A percentile compares a stretch with the other conserved stretches of the same genome.
Conservation (phyloP, 37 sponge, comb jelly and placozoan species). For the Amphimedon queenslandica region DNA sequence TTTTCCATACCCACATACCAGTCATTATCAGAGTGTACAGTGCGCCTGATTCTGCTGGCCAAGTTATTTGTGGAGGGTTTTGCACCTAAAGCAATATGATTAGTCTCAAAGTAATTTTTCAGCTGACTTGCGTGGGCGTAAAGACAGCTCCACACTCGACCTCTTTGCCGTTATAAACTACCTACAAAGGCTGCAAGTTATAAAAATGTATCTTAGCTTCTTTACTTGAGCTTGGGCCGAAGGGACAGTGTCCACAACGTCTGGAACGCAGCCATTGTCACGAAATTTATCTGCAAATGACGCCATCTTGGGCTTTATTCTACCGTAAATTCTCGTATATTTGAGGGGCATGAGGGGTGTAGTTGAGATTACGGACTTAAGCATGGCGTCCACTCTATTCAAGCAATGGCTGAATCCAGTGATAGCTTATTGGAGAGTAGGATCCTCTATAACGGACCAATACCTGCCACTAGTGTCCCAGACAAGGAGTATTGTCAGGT, state of each 20-base stretch:
- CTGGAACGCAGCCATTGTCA: slow-evolving; percentile 46
- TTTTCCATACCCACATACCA: no score
- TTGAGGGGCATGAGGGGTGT: no score
- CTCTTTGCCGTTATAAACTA: slow-evolving; percentile 8
- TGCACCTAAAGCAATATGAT: slow-evolving; percentile 36
- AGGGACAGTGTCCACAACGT: slow-evolving; percentile 59
- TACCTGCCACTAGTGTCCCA: slow-evolving; percentile 5
- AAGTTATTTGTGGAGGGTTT: slow-evolving; percentile 53
- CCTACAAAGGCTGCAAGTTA: not conserved
- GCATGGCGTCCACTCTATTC: no score
- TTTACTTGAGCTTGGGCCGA: slow-evolving; percentile 26
- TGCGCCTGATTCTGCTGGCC: slow-evolving; percentile 54
- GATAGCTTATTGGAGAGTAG: no score
- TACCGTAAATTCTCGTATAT: no score
- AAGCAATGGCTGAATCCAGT: no score
- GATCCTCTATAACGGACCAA: no score
- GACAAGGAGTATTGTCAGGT: slow-evolving; percentile 42
- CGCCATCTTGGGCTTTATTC: not conserved
- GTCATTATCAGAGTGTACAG: slow-evolving; percentile 65
- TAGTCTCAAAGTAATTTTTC: not conserved
- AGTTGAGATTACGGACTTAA: no score
- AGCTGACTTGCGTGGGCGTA: slow-evolving; percentile 64
- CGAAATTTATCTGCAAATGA: slow-evolving; percentile 15
- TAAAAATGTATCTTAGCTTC: not conserved
- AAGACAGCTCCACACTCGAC: slow-evolving; percentile 60